Conservation (phyloP, 2,113 vertebrate genomes). For the Mohoua ochrocephala region DNA sequence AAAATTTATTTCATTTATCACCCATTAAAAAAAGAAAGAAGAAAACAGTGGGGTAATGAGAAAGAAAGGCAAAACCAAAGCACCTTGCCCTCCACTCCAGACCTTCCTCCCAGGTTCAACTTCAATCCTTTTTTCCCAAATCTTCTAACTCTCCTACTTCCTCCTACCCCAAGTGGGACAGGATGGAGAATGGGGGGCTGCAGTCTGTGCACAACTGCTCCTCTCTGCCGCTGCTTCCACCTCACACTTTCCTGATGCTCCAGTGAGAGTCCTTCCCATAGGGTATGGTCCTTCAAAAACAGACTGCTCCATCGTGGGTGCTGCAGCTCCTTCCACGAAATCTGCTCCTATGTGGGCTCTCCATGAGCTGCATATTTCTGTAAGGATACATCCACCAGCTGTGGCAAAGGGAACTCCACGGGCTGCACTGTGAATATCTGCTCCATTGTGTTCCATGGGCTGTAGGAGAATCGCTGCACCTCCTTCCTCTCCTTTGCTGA, state of each 20-base stretch:
- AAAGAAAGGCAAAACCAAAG: neutral
- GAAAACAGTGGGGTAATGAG: neutral
- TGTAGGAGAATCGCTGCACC: neutral
- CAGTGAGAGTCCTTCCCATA: accelerated
- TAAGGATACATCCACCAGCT: neutral
- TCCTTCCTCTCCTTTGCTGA: neutral
- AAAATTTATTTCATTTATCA: neutral
- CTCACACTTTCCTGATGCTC: neutral
- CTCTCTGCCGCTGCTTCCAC: neutral
- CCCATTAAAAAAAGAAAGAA: neutral
- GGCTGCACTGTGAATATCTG: neutral
- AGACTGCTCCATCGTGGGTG: accelerated
- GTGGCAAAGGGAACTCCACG: neutral
- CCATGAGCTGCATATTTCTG: neutral
- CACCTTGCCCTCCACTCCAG: neutral
- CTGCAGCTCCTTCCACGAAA: neutral
- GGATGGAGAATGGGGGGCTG: neutral
- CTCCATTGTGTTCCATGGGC: neutral
- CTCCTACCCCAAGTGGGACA: neutral
- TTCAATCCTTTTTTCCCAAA: neutral
- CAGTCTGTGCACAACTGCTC: neutral
- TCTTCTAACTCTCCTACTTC: neutral
- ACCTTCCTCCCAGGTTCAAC: neutral
- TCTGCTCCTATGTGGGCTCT: neutral
- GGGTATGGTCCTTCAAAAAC: neutral